Evolutionary conservation across 1,140 invertebrate genomes (phyloP).

Genomic region (Macrocentrus cingulum): DNA sequence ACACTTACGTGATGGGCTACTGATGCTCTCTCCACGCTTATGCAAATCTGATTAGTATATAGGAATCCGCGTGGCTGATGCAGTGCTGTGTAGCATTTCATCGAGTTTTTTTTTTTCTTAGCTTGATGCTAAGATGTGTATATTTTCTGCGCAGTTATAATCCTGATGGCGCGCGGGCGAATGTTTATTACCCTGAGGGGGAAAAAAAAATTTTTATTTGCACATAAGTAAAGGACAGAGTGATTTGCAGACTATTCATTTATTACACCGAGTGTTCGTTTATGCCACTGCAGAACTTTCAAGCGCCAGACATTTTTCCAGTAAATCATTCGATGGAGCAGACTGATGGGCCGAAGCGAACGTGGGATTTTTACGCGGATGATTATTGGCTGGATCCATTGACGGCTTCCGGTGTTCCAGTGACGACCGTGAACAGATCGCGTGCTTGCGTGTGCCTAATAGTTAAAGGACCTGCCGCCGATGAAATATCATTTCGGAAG

Average conservation of each 20-base stretch:
- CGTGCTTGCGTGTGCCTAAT: conserved; percentile 43
- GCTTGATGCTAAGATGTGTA: too few species aligned
- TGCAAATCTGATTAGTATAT: conserved; percentile 51
- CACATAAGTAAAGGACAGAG: background rate
- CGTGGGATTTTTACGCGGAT: conserved; percentile 17
- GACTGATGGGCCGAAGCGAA: too few species aligned
- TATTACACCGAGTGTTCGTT: background rate
- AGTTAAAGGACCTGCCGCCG: conserved; percentile 27
- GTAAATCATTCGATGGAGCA: background rate
- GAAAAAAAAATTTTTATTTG: background rate
- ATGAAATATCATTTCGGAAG: conserved; percentile 50
- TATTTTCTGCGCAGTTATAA: too few species aligned
- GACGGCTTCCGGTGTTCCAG: conserved; percentile 24
- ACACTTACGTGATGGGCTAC: conserved; percentile 41
- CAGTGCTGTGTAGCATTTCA: background rate
- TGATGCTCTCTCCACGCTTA: conserved; percentile 43
- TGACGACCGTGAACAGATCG: conserved; percentile 31
- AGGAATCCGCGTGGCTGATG: background rate
- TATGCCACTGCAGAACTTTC: conserved; percentile 14
- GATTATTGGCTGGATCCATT: conserved; percentile 11
- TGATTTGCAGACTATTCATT: conserved; percentile 14
- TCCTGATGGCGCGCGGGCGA: too few species aligned
- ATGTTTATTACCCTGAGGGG: background rate
- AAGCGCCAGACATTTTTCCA: conserved; percentile 10
- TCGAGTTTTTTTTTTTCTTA: too few species aligned